These are phyloP conservation scores for Etheostoma nigrum DNA, from an alignment of 2,797 vertebrate species.

Conservation along the genomic window DNA sequence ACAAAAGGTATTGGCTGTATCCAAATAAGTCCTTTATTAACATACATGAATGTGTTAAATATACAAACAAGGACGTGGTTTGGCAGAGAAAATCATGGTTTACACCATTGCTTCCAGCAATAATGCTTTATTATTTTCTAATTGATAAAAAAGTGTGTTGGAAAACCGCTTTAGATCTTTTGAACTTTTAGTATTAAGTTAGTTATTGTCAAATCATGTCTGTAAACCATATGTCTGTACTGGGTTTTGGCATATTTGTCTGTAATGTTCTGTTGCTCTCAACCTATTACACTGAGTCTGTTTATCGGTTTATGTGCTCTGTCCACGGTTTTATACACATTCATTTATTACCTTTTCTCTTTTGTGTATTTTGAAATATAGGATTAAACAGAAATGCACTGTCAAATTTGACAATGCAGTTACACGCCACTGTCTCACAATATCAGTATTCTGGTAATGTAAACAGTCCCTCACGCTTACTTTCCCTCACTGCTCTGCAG, in stretches of 20 bases:
- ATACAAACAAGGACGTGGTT: not conserved
- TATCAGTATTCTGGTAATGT: conserved; percentile 64
- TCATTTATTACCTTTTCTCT: conserved; percentile 22
- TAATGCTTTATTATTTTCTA: not conserved
- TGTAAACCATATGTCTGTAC: not conserved
- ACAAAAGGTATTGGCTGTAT: not conserved
- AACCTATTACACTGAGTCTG: not conserved
- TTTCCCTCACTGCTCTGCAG: conserved; percentile 46
- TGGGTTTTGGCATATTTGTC: not conserved
- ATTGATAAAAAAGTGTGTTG: not conserved
- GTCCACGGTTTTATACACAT: conserved; percentile 17
- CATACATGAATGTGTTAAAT: not conserved
- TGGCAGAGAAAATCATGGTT: not conserved
- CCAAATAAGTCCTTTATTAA: not conserved
- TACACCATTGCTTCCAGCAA: not conserved
- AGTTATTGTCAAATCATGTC: not conserved
- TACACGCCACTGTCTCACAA: conserved; percentile 7
- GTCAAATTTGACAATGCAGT: conserved; percentile 10
- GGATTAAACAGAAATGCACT: not conserved
- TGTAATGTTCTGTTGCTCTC: conserved; percentile 4
- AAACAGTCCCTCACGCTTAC: conserved; percentile 62
- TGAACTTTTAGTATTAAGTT: not conserved
- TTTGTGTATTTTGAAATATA: not conserved
- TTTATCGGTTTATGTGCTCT: not conserved
- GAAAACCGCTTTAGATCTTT: not conserved